Evolutionary conservation across 2,797 vertebrate genomes (phyloP), one percentile per base, ranked within the genome.

Genomic region (Mormyrops boulengeri): DNA sequence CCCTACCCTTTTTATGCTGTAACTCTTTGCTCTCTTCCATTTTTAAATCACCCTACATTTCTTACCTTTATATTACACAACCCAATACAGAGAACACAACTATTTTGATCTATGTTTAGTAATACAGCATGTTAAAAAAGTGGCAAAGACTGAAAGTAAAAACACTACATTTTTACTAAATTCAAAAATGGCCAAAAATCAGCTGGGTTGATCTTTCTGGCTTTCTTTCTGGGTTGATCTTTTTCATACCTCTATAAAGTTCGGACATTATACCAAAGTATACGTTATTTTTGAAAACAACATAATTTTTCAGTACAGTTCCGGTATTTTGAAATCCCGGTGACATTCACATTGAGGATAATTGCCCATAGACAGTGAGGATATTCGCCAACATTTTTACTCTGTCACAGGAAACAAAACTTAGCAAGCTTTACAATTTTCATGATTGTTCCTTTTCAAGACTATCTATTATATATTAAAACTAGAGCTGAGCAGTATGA

Each of bases 41-140:
- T 93, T 94, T 92, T 91, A 92, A 94, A 94, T 95, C 93, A 93
- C 93, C 94, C 92, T 91, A 91, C 89, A 89, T 49, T 44, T 92
- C 89, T 90, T 95, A 91, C 94, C 94, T 95, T 93, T 95, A 95
- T 95, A 91, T 94, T 91, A 91, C 89, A 91, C 92, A 92, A 93
- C 62, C 8, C 26, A 66, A 30, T 66, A 30, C 26, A 30, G 26
- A 66, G 9, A 34, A 30, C 12, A 69, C 0, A 1, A 34, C 26
- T 69, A 69, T 14, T 69, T 30, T 69, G 62, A 12, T 69, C 3
- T 69, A 34, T 14, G 26, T 34, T 3, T 34, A 34, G 62, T 12
- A 30, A 69, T 69, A 34, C 30, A 34, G 62, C 26, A 69, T 34
- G 62, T 69, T 69, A 69, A 69, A 26, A 69, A 69, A 66, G 26